These are phyloP conservation scores for Miniopterus natalensis DNA, from an alignment of 2,113 vertebrate species.

Conservation along the genomic window DNA sequence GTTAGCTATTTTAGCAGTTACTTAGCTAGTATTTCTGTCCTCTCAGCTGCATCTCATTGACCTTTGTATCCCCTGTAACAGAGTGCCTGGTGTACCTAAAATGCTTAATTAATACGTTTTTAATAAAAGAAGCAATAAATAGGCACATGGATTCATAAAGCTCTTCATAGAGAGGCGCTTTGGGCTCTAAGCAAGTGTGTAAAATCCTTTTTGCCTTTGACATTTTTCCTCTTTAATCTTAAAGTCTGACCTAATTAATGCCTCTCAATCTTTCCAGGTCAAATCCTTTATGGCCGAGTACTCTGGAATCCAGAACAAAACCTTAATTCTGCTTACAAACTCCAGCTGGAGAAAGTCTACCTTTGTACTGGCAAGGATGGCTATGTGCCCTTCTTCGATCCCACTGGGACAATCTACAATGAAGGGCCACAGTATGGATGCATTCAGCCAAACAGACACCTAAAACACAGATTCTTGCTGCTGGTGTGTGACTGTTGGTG, in stretches of 20 bases:
- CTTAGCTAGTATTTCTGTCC: background rate
- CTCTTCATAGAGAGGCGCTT: background rate
- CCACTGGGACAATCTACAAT: conserved; percentile 96
- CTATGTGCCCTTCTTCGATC: conserved; percentile 98
- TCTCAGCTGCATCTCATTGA: background rate
- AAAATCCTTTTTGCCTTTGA: conserved; percentile 22
- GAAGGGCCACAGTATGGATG: conserved; percentile 98
- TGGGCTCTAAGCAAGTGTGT: background rate
- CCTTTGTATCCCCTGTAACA: background rate
- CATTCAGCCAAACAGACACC: conserved; percentile 97
- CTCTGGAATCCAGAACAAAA: conserved; percentile 98
- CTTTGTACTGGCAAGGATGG: conserved; percentile 97
- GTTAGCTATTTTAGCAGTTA: background rate
- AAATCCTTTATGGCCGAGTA: conserved; percentile 95
- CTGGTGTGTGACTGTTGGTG: conserved; percentile 88
- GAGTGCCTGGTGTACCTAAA: background rate
- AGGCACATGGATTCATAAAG: background rate
- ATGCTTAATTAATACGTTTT: background rate
- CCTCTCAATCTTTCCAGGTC: conserved; percentile 89
- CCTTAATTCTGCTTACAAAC: conserved; percentile 95
- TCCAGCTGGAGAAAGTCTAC: conserved; percentile 98
- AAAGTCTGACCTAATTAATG: background rate
- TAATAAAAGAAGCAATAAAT: background rate
- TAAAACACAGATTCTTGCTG: conserved; percentile 97
- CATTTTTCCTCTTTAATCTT: background rate